Conservation (phyloP, 2,113 vertebrate species). For the Oncorhynchus clarkii region DNA sequence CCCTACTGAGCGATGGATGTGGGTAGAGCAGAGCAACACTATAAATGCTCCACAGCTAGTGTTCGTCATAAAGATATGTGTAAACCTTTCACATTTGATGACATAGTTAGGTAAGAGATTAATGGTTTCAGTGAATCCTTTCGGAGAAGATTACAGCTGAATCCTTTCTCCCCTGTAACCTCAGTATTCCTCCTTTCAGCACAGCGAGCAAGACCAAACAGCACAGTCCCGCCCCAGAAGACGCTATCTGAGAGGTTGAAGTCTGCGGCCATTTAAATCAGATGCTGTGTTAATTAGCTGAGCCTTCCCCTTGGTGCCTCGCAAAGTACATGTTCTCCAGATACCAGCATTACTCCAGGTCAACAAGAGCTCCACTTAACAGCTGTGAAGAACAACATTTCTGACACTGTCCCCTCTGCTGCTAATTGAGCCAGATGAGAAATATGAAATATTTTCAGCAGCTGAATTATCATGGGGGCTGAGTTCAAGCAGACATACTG, state of each 20-base stretch:
- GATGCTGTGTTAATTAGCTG: constrained; percentile 41
- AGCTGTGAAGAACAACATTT: constrained; percentile 33
- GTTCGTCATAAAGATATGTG: background rate
- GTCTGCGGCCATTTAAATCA: constrained; percentile 26
- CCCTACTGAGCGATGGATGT: background rate
- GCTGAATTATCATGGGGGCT: background rate
- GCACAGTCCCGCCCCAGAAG: background rate
- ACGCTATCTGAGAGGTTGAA: constrained; percentile 9
- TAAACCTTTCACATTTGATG: background rate
- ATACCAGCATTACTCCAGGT: constrained; percentile 47
- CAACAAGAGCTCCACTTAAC: constrained; percentile 38
- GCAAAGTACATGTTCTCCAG: constrained; percentile 30
- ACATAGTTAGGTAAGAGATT: background rate
- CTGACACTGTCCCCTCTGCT: constrained; percentile 30
- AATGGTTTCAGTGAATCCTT: background rate
- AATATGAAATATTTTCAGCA: background rate
- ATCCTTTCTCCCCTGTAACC: background rate
- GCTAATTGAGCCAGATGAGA: constrained; percentile 38
- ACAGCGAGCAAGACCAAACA: background rate
- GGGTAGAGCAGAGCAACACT: background rate
- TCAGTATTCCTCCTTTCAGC: background rate
- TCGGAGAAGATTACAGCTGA: background rate
- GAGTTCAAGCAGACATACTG: background rate
- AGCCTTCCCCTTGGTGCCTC: constrained; percentile 22
- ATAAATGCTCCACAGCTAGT: background rate